Evolutionary conservation across 1,140 invertebrate genomes (phyloP).

Genomic region (Magallana ariakensis): DNA sequence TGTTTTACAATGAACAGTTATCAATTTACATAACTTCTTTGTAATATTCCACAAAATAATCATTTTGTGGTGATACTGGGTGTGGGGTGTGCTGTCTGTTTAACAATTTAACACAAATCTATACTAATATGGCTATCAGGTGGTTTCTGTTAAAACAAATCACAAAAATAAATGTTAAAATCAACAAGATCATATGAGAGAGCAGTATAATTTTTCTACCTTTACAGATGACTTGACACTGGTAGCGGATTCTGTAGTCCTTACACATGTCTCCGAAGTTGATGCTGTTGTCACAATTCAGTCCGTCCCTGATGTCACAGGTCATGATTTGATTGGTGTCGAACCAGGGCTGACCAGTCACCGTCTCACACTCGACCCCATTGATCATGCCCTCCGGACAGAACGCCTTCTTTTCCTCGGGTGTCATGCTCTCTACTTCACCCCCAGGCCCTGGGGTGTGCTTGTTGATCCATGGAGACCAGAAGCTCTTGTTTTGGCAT

Average conservation of each 20-base stretch:
- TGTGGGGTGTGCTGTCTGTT: too few relatives aligned
- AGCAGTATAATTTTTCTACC: not conserved
- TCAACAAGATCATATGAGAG: too few relatives aligned
- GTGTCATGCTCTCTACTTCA: slow-evolving; percentile 50
- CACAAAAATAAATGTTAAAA: too few relatives aligned
- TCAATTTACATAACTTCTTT: too few relatives aligned
- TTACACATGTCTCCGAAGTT: slow-evolving; percentile 71
- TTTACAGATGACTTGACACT: slow-evolving; percentile 68
- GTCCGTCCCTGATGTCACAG: slow-evolving; percentile 63
- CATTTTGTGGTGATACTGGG: too few relatives aligned
- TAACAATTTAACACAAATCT: too few relatives aligned
- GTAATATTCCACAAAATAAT: too few relatives aligned
- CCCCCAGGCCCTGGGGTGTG: slow-evolving; percentile 47
- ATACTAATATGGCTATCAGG: too few relatives aligned
- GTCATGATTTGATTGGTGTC: slow-evolving; percentile 54
- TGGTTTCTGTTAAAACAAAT: too few relatives aligned
- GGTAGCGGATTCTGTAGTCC: slow-evolving; percentile 79
- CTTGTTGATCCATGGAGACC: slow-evolving; percentile 60
- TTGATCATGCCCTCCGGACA: slow-evolving; percentile 70
- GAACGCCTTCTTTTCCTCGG: slow-evolving; percentile 56
- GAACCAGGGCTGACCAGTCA: slow-evolving; percentile 59
- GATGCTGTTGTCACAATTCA: slow-evolving; percentile 61
- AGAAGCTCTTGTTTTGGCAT: slow-evolving; percentile 45
- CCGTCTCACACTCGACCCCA: slow-evolving; percentile 71
- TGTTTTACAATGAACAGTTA: too few relatives aligned